These are phyloP conservation scores for Uloborus diversus DNA, from an alignment of 1,140 invertebrate genomes.

Conservation along the genomic window DNA sequence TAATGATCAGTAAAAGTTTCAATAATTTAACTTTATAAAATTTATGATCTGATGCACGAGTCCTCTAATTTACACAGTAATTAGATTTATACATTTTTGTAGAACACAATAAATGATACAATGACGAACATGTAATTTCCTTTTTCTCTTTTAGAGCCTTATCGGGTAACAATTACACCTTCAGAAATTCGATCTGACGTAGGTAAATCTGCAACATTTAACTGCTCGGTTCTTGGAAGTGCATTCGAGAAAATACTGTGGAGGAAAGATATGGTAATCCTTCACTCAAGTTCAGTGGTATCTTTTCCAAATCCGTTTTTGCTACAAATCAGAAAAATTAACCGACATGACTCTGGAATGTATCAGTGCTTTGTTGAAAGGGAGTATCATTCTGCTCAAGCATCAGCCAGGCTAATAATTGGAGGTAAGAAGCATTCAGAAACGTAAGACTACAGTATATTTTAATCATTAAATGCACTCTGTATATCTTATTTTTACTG, in stretches of 20 bases:
- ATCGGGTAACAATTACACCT: conserved; percentile 62
- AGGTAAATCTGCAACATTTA: conserved; percentile 93
- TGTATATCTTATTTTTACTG: too few species aligned
- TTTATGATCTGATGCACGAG: too few species aligned
- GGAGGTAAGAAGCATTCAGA: conserved; percentile 66
- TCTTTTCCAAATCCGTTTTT: conserved; percentile 10
- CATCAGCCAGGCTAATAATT: conserved; percentile 63
- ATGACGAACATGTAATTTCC: too few species aligned
- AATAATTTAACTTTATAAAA: too few species aligned
- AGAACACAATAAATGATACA: too few species aligned
- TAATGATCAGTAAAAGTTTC: too few species aligned
- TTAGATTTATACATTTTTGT: too few species aligned
- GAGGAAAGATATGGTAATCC: conserved; percentile 70
- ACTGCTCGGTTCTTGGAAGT: conserved; percentile 87
- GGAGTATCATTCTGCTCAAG: conserved; percentile 81
- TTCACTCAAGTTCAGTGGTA: conserved; percentile 1
- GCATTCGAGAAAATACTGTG: conserved; percentile 72
- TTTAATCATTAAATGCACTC: too few species aligned
- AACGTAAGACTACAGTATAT: too few species aligned
- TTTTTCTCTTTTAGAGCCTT: conserved; percentile 14
- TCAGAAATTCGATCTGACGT: conserved; percentile 93
- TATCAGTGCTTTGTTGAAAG: conserved; percentile 95
- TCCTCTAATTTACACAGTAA: too few species aligned
- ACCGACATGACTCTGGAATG: conserved; percentile 96
- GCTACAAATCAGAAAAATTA: conserved; percentile 73